Base-by-base conservation (phyloP, 2,888 invertebrate genomes). In the Tinea pellionella region DNA sequence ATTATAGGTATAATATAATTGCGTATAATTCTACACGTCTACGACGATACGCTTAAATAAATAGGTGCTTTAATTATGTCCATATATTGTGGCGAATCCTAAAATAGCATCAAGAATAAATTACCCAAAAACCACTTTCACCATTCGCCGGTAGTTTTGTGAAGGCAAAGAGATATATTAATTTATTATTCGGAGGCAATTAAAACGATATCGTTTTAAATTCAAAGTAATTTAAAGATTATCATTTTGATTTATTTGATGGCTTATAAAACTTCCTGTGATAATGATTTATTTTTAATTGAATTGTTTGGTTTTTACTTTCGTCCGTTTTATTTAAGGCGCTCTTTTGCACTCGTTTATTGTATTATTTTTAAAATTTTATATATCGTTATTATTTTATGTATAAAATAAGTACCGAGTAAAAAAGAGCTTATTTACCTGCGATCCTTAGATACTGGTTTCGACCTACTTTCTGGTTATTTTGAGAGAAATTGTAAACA, bases 161-260 rank as follows among this genome's bases (percentile, higher is more conserved):
- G 24, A 24, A 24, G 6, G 24, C 41, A 9, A 16, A 47, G 13
- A 47, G n/a, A 16, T 15, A n/a, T 16, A 47, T 47, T 47, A 47
- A 47, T 47, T 47, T 47, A 47, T 47, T 47, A 47, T 47, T 15
- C 47, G 57, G 57, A 30, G 57, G 32, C 32, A 57, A 57, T 57
- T 32, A 57, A 57, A 57, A 57, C 32, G 57, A 57, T 55, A 55
- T 55, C 55, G 29, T 19, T 57, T 57, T 32, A n/a, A 15, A 32
- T 57, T 24, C 53, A 24, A 32, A 16, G 19, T 32, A 19, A 30
- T 16, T 55, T 57, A 32, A 57, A 57, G 32, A 57, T 57, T 13
- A 57, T 57, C 53, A 16, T 57, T 57, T 57, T 57, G 57, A 57
- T 57, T 57, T 57, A 57, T 55, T 47, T 57, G 32, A 32, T 13